Percentiles rank a stretch among this genome's conserved stretches.
These are phyloP conservation scores for Synchiropus splendidus DNA, from an alignment of 2,113 vertebrate genomes.

Conservation along the genomic window DNA sequence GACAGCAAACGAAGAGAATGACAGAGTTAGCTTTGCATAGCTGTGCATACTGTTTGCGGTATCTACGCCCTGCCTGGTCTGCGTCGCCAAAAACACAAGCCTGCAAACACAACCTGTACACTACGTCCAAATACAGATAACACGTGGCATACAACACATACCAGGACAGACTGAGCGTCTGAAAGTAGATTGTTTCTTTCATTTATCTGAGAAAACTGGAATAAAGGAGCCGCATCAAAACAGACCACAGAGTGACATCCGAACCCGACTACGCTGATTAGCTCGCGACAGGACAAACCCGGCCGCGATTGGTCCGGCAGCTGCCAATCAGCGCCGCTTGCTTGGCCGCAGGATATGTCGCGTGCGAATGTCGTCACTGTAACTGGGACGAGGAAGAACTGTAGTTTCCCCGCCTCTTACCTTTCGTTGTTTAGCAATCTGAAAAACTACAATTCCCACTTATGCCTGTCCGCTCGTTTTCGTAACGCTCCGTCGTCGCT, in stretches of 20 bases:
- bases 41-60: slow-evolving; percentile 25
- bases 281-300: background rate
- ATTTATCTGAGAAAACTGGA: background rate
- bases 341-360: slow-evolving; percentile 11
- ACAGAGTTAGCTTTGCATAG: background rate
- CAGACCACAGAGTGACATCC: slow-evolving; percentile 16
- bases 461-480: slow-evolving; percentile 3
- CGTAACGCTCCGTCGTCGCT: slow-evolving; percentile 21
- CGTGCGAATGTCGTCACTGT: slow-evolving; percentile 14
- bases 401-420: slow-evolving; percentile 33
- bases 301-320: slow-evolving; percentile 19
- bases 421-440: accelerated
- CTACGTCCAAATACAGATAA: background rate
- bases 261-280: slow-evolving; percentile 21
- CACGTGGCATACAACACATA: too few species aligned
- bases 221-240: slow-evolving; percentile 39
- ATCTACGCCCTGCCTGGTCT: slow-evolving; percentile 34
- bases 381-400: background rate
- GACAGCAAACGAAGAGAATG: background rate
- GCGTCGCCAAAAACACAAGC: slow-evolving; percentile 38
- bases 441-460: slow-evolving; percentile 44
- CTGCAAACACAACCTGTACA: background rate
- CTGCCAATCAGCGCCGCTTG: slow-evolving; percentile 7
- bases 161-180: too few species aligned
- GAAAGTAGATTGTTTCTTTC: too few species aligned